Percentiles rank a stretch among this genome's conserved stretches.
Conservation (phyloP, 2,797 vertebrate genomes). For the Pogonophryne albipinna region DNA sequence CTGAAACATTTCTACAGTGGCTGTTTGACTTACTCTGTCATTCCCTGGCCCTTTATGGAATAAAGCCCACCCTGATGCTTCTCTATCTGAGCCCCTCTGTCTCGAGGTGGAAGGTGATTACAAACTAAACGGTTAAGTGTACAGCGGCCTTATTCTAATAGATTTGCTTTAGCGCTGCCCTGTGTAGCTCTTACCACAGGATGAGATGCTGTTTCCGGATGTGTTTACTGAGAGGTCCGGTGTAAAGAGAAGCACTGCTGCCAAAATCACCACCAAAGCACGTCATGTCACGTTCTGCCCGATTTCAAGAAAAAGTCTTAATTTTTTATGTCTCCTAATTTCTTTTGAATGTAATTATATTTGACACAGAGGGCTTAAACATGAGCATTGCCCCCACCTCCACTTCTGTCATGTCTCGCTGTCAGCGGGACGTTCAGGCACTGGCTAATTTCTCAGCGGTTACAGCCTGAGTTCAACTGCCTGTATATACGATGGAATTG, state of each 20-base stretch:
- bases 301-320: conserved; percentile 36
- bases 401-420: conserved; percentile 1
- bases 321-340: conserved; percentile 18
- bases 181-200: conserved; percentile 29
- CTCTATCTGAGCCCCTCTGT: conserved; percentile 6
- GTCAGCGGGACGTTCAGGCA: not conserved
- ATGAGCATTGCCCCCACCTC: not conserved
- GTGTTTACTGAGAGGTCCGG: not conserved
- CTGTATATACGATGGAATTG: conserved; percentile 4
- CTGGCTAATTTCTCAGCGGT: conserved; percentile 14
- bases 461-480: conserved; percentile 26
- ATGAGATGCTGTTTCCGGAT: rapidly evolving
- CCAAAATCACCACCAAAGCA: conserved; percentile 49
- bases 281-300: conserved; percentile 5
- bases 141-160: conserved; percentile 24
- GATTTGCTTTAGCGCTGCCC: not conserved
- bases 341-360: conserved; percentile 50
- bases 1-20: conserved; percentile 28
- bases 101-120: not conserved
- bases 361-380: conserved; percentile 37
- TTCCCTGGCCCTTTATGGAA: conserved; percentile 55
- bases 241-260: not conserved
- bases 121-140: not conserved
- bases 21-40: conserved; percentile 52
- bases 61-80: conserved; percentile 22